phyloP scores from a whole-genome alignment of 2,113 vertebrate species.

The Phyllostomus hastatus region DNA sequence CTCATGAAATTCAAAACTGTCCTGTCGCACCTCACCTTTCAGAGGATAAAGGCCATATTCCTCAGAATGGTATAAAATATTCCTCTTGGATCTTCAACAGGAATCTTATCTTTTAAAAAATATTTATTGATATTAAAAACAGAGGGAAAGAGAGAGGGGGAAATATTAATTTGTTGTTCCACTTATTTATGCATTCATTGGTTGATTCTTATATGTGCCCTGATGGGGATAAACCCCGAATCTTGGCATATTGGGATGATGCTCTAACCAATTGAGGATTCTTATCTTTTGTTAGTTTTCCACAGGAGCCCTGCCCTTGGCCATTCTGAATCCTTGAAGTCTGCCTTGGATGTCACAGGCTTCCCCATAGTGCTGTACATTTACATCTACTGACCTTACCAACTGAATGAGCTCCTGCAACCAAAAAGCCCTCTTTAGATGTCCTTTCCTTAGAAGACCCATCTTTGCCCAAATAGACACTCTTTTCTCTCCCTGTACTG shows the following conservation, averaged over 20 bases:
- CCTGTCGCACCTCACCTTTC: accelerated
- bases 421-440: not conserved
- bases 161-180: too few relatives aligned
- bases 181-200: too few relatives aligned
- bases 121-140: too few relatives aligned
- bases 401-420: not conserved
- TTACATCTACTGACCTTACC: not conserved
- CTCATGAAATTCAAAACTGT: not conserved
- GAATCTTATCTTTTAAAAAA: not conserved
- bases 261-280: not conserved
- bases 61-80: not conserved
- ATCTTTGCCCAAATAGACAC: not conserved
- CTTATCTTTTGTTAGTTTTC: not conserved
- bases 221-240: too few relatives aligned
- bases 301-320: not conserved
- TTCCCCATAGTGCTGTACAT: not conserved
- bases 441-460: not conserved
- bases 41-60: not conserved
- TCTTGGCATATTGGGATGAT: too few relatives aligned
- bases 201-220: too few relatives aligned
- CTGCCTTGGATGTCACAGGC: too few relatives aligned
- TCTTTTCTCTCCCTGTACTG: not conserved
- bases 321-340: not conserved
- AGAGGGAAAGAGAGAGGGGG: too few relatives aligned
- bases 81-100: not conserved